Evolutionary conservation across 2,888 invertebrate genomes (phyloP), one percentile per base, ranked within the genome.

Genomic region (Norana najaformis): DNA sequence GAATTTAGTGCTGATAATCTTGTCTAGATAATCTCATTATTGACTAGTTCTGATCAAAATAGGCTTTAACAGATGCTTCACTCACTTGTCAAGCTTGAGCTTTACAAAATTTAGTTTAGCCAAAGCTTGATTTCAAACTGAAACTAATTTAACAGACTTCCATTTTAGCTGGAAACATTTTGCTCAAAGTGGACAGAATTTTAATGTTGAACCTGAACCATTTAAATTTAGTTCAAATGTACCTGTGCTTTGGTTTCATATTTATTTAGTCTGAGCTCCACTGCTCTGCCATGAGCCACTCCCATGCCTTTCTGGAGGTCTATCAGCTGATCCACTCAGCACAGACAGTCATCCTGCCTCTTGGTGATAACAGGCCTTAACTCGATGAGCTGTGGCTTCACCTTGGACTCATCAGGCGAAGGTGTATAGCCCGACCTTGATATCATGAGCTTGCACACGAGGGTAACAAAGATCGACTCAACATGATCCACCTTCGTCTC

Each of bases 381-480:
- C 88, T 90, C 90, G n/a, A 90, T 89, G n/a, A 90, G 82, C 36
- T 90, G 89, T 14, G 83, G 89, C 90, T n/a, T 88, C 23, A 36
- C 85, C 30, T 47, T 88, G 20, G 85, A 13, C 47, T 90, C 90
- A 16, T 90, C 90, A 13, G 90, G 88, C 20, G 89, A 47, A 13
- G 90, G 89, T 23, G 88, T 89, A 35, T 85, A 88, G 14, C 90
- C 90, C 18, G 83, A 89, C 38, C 89, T 36, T 36, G 89, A 69
- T 23, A 89, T 34, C 47, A 90, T 47, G 91, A 97, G 95, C 94
- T 97, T 97, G 95, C 97, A 97, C 0, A 97, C 97, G 88, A 97
- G 94, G 0, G 97, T 97, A 96, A 97, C 96, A 95, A 97, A 97
- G 93, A 97, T 97, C 0, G 97, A 96, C 93, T 97, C 97, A 88